These are phyloP conservation scores for Eulemur albifrons DNA, from an alignment of 2,797 vertebrate species.

Conservation along the genomic window DNA sequence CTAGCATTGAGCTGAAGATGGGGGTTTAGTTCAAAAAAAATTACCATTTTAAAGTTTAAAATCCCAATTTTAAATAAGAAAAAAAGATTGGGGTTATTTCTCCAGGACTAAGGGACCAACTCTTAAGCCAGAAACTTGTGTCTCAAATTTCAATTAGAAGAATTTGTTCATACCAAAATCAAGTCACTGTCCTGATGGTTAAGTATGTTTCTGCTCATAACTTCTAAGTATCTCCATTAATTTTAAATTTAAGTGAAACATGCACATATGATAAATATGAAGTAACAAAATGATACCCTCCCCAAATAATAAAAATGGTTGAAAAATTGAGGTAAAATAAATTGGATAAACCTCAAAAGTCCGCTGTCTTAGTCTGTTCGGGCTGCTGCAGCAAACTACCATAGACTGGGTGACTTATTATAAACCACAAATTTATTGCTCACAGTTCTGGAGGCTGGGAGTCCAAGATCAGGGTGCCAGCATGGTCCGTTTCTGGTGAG, in stretches of 20 bases:
- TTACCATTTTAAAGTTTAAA: not conserved
- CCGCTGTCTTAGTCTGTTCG: not conserved
- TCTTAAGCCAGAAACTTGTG: not conserved
- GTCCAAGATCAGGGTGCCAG: not conserved
- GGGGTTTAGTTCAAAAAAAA: not conserved
- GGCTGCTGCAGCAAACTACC: not conserved
- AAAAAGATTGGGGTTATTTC: not conserved
- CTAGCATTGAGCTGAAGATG: not conserved
- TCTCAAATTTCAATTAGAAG: not conserved
- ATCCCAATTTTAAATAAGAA: too few relatives aligned
- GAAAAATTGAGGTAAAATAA: not conserved
- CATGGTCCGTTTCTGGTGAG: not conserved
- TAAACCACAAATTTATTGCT: not conserved
- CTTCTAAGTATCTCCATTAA: not conserved
- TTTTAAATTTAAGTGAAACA: slow-evolving; percentile 12
- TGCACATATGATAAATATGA: not conserved
- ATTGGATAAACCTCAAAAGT: not conserved
- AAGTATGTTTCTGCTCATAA: not conserved
- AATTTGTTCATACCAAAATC: not conserved
- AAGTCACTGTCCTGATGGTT: not conserved
- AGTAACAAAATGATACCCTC: not conserved
- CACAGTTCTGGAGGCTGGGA: not conserved
- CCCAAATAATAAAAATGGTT: not conserved
- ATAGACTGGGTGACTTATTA: not conserved
- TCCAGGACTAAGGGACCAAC: not conserved